A percentile compares a stretch with the other conserved stretches of the same genome.
Conservation (phyloP, 2,113 vertebrate species). For the Helogale parvula region DNA sequence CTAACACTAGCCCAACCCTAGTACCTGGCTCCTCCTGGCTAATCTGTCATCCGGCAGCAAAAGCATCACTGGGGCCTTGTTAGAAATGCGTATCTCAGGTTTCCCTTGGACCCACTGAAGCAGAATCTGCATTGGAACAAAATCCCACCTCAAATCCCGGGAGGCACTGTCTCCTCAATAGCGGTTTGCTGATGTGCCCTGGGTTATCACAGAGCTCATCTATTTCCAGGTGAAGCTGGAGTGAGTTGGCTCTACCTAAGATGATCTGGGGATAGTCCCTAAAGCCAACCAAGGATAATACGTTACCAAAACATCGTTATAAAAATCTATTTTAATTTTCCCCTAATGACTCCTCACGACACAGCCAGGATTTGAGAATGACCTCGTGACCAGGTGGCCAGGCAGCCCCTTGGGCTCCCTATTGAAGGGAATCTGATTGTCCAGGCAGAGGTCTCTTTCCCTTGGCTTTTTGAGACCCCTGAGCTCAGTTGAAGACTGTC, state of each 20-base stretch:
- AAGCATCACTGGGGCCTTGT: neutral
- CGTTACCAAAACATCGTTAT: neutral
- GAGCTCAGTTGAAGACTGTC: neutral
- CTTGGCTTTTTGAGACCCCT: neutral
- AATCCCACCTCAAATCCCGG: neutral
- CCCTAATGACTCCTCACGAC: neutral
- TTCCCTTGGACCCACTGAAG: neutral
- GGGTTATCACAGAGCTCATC: too few species aligned
- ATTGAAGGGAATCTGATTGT: neutral
- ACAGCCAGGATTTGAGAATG: too few species aligned
- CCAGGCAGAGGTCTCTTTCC: neutral
- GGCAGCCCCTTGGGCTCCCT: neutral
- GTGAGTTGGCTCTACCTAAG: neutral
- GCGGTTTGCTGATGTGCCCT: neutral
- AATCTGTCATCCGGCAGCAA: rapidly evolving
- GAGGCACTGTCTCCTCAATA: neutral
- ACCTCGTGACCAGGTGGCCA: neutral
- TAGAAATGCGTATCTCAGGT: too few species aligned
- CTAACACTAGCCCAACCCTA: too few species aligned
- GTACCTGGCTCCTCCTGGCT: rapidly evolving
- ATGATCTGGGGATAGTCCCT: neutral
- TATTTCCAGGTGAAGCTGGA: neutral
- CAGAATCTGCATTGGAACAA: neutral
- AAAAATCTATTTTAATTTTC: neutral
- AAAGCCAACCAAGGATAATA: neutral